Evolutionary conservation across 2,113 vertebrate genomes (phyloP).

Genomic region (Oceanites oceanicus): DNA sequence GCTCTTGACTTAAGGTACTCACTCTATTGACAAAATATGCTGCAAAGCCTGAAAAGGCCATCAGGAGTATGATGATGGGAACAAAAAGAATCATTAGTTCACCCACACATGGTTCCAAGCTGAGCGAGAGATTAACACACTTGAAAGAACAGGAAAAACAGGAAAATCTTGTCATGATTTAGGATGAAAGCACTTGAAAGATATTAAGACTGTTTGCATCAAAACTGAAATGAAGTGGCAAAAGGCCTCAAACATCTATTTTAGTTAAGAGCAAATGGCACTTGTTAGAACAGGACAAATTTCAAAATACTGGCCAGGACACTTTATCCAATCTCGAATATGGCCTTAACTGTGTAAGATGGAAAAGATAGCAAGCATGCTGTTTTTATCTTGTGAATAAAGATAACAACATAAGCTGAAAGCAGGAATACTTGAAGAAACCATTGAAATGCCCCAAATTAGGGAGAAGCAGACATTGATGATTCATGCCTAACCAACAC

Average conservation of each 20-base stretch:
- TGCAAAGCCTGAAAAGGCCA: not conserved
- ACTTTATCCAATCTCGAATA: not conserved
- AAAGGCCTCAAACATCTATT: not conserved
- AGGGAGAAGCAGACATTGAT: not conserved
- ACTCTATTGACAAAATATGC: not conserved
- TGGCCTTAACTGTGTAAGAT: not conserved
- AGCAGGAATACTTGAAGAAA: not conserved
- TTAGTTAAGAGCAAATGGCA: not conserved
- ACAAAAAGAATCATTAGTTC: not conserved
- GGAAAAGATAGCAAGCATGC: not conserved
- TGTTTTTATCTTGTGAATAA: not conserved
- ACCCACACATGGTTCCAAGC: not conserved
- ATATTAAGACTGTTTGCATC: not conserved
- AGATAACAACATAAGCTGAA: not conserved
- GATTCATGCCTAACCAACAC: not conserved
- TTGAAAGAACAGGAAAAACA: slow-evolving; percentile 39
- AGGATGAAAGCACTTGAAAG: slow-evolving; percentile 46
- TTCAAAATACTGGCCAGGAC: not conserved
- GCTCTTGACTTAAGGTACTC: not conserved
- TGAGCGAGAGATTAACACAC: not conserved
- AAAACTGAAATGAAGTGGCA: not conserved
- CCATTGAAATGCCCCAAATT: not conserved
- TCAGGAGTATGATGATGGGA: not conserved
- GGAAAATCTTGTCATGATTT: slow-evolving; percentile 50
- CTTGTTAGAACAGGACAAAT: not conserved